Percentiles rank a stretch among this genome's conserved stretches.
These are phyloP conservation scores for Lomographa bimaculata DNA, from an alignment of 2,888 invertebrate species.

Conservation along the genomic window DNA sequence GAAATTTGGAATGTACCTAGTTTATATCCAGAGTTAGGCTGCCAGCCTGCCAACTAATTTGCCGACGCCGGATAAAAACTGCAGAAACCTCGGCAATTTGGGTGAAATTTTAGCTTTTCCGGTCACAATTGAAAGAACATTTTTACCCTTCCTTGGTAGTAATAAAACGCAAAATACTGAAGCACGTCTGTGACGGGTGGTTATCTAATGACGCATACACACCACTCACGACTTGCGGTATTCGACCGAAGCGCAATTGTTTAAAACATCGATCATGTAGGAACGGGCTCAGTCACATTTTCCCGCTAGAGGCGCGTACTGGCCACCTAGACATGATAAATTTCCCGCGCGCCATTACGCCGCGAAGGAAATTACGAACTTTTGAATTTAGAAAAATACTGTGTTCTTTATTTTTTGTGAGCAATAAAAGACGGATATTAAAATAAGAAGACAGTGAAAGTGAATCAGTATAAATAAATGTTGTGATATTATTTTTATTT, in stretches of 20 bases:
- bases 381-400: conserved; percentile 8
- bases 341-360: conserved; percentile 8
- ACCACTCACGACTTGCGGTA: conserved; percentile 11
- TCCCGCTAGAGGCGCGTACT: conserved; percentile 14
- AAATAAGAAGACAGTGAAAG: conserved; percentile 4
- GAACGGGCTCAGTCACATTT: conserved; percentile 14
- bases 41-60: no score
- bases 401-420: conserved; percentile 3
- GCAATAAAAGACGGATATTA: not conserved
- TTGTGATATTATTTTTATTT: no score
- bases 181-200: no score
- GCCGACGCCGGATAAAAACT: no score
- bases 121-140: no score
- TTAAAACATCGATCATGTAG: conserved; percentile 8
- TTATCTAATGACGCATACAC: conserved; percentile 9
- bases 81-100: no score
- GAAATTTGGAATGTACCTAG: no score
- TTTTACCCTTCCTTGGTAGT: no score
- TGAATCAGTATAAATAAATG: conserved; percentile 6
- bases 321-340: conserved; percentile 11
- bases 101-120: no score
- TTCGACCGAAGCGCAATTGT: conserved; percentile 5
- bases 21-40: no score
- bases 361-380: conserved; percentile 12
- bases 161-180: no score